Evolutionary conservation across 2,113 vertebrate species (phyloP).

Genomic region (Notarius lentiginosus): DNA sequence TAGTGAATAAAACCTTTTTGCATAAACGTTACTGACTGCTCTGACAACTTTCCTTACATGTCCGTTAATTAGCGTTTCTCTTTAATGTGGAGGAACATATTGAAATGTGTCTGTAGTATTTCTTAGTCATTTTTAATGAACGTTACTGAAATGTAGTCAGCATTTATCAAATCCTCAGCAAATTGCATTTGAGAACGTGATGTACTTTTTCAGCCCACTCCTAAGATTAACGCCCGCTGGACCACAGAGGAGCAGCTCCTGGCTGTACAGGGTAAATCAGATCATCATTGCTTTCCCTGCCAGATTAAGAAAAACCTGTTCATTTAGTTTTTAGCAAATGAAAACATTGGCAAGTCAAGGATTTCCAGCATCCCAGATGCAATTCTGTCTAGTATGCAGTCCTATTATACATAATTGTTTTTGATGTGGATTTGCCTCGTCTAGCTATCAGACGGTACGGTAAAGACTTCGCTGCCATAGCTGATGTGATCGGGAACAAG

Average conservation of each 20-base stretch:
- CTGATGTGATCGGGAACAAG: conserved; percentile 88
- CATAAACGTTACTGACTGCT: neutral
- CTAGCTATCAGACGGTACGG: conserved; percentile 86
- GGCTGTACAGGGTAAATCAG: conserved; percentile 74
- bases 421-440: neutral
- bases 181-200: neutral
- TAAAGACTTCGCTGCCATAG: conserved; percentile 84
- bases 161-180: neutral
- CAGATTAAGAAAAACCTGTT: neutral
- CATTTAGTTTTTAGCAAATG: neutral
- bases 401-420: neutral
- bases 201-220: conserved; percentile 68
- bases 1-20: neutral
- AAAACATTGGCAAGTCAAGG: neutral
- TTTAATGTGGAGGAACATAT: neutral
- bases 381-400: too few species aligned
- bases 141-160: neutral
- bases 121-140: neutral
- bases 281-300: neutral
- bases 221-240: conserved; percentile 89
- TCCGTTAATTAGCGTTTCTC: neutral
- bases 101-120: neutral
- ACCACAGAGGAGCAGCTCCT: conserved; percentile 83
- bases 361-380: neutral
- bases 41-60: neutral